Evolutionary conservation across 2,888 invertebrate species (phyloP), one percentile per base, ranked within the genome.

Genomic region (Agrotis puta): DNA sequence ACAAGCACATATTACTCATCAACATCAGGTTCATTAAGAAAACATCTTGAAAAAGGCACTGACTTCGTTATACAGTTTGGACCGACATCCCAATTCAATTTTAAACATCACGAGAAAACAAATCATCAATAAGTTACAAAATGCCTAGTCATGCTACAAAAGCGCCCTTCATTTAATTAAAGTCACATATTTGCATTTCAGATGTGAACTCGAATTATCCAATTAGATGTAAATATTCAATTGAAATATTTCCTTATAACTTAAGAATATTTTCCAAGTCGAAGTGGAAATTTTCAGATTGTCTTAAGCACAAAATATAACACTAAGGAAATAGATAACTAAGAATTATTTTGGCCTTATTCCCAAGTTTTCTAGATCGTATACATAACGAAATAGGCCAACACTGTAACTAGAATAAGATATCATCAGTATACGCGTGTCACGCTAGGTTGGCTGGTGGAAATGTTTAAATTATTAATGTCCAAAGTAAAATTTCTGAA

Each of bases 361-460:
- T 74, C 24, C 66, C 24, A 57, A 74, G 20, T 79, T 79, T 74
- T 76, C 74, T 74, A 45, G 74, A 51, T 79, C 74, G 57, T 39
- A 45, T 57, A 33, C 18, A 45, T 50, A 64, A 78, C n/a, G 27
- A 79, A 72, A 64, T 54, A 64, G 58, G 56, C 59, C 50, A 76
- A 54, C 45, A 50, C 22, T 47, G 39, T 47, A 18, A 63, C 53
- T 71, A 45, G 22, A 51, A 51, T 61, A 27, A 50, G 14, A 73
- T 64, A 59, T 18, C 45, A 64, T 75, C 27, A 51, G 33, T 24
- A 43, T 50, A 45, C n/a, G 16, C 33, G 43, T 45, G 33, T 7
- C n/a, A 33, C 39, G 54, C n/a, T 56, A 59, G 16, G 47, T 58
- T 58, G 20, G 24, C 20, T 6, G 45, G 14, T 45, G 27, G n/a